Evolutionary conservation across 2,797 vertebrate species (phyloP).

Genomic region (Vultur gryphus): DNA sequence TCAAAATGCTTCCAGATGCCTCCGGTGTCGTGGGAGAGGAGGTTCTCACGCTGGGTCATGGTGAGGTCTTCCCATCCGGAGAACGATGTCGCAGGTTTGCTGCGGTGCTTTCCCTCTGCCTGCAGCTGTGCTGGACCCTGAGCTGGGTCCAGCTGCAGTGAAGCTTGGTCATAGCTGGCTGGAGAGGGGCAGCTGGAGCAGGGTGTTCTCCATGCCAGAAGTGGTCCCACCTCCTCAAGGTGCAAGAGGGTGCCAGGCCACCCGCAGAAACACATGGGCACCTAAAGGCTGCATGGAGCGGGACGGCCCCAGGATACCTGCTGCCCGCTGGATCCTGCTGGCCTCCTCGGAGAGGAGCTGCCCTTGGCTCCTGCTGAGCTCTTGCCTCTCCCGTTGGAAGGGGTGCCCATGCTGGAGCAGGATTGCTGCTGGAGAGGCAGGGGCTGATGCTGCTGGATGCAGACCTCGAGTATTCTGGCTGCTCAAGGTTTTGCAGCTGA

Average conservation of each 20-base stretch:
- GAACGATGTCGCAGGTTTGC: background rate
- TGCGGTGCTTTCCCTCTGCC: rapidly evolving
- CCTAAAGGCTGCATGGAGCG: background rate
- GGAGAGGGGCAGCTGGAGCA: background rate
- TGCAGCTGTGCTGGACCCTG: background rate
- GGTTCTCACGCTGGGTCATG: background rate
- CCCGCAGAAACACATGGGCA: background rate
- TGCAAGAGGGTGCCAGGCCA: background rate
- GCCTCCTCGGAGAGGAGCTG: background rate
- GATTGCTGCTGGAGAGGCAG: background rate
- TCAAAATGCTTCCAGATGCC: background rate
- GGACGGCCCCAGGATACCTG: background rate
- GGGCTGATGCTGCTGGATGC: background rate
- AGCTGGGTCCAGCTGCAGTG: rapidly evolving
- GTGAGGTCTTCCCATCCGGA: background rate
- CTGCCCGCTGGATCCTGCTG: background rate
- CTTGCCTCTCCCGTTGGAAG: background rate
- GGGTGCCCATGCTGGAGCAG: background rate
- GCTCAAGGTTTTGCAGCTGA: background rate
- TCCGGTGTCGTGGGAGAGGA: background rate
- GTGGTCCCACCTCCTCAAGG: background rate
- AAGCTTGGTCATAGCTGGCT: background rate
- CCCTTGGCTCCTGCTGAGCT: background rate
- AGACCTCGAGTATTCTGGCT: background rate
- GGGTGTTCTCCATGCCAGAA: background rate